Percentiles rank a stretch among this genome's conserved stretches.
Evolutionary conservation across 2,797 vertebrate species (phyloP).

Genomic region (Rhinatrema bivittatum): DNA sequence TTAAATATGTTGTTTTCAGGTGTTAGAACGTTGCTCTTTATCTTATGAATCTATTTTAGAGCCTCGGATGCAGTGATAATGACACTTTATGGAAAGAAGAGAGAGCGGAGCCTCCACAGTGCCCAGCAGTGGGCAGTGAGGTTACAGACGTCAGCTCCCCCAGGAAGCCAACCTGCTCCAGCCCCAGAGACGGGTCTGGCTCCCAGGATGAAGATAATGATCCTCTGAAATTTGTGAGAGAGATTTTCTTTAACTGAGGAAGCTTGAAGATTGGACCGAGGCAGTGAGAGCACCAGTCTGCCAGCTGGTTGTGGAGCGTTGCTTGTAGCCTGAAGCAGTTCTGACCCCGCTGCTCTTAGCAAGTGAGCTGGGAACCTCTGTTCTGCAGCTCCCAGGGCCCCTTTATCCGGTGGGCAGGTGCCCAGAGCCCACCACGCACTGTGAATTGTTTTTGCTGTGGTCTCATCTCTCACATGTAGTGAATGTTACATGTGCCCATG

Average conservation of each 20-base stretch:
- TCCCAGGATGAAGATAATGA: conserved; percentile 23
- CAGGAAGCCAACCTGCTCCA: neutral
- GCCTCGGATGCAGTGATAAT: neutral
- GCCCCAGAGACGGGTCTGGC: neutral
- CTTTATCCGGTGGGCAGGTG: too few relatives aligned
- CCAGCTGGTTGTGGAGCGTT: too few relatives aligned
- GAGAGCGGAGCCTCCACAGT: neutral
- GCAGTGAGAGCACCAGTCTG: too few relatives aligned
- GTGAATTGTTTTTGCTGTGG: too few relatives aligned
- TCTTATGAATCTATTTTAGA: conserved; percentile 1
- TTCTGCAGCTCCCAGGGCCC: too few relatives aligned
- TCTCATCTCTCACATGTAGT: too few relatives aligned
- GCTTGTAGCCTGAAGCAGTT: too few relatives aligned
- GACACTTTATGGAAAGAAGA: neutral
- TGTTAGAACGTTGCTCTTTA: too few relatives aligned
- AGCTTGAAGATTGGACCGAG: too few relatives aligned
- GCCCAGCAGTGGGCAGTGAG: neutral
- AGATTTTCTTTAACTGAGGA: conserved; percentile 60
- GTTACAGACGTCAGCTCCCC: neutral
- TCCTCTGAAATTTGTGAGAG: conserved; percentile 49
- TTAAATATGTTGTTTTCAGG: too few relatives aligned
- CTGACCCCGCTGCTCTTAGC: neutral
- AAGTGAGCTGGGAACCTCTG: accelerated
- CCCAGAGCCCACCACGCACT: too few relatives aligned
- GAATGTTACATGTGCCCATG: too few relatives aligned